phyloP scores from a whole-genome alignment of 2,113 vertebrate species.

The Hyperoodon ampullatus region DNA sequence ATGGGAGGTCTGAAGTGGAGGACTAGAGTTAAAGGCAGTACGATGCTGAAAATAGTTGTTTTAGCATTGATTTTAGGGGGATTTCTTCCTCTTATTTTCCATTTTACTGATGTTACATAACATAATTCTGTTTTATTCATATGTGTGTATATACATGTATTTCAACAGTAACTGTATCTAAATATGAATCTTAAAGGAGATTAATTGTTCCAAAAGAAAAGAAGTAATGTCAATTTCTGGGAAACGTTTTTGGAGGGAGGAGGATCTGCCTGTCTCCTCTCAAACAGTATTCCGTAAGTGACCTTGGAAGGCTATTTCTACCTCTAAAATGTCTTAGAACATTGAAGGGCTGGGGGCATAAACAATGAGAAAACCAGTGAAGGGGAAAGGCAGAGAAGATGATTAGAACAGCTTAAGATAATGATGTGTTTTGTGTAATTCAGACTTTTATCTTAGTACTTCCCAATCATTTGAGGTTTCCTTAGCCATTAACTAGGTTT shows the following conservation, averaged over 20 bases:
- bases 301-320: neutral
- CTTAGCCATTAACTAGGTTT: constrained; percentile 70
- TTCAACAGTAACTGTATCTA: constrained; percentile 16
- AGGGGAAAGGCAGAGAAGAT: constrained; percentile 46
- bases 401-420: constrained; percentile 68
- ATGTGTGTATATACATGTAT: neutral
- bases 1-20: neutral
- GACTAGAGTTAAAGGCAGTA: neutral
- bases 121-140: neutral
- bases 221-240: neutral
- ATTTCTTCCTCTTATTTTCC: neutral
- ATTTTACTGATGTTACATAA: neutral
- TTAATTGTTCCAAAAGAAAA: constrained; percentile 42
- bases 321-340: constrained; percentile 27
- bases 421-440: constrained; percentile 60
- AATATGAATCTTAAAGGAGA: neutral
- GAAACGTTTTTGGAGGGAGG: neutral
- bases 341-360: constrained; percentile 14
- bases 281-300: neutral
- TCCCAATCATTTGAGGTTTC: constrained; percentile 72
- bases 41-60: neutral
- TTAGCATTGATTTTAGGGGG: neutral
- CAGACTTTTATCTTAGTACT: constrained; percentile 69
- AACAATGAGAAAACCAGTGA: constrained; percentile 31
- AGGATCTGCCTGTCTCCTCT: neutral